These are phyloP conservation scores for Saguinus midas DNA, from an alignment of 2,113 vertebrate genomes.

Conservation along the genomic window DNA sequence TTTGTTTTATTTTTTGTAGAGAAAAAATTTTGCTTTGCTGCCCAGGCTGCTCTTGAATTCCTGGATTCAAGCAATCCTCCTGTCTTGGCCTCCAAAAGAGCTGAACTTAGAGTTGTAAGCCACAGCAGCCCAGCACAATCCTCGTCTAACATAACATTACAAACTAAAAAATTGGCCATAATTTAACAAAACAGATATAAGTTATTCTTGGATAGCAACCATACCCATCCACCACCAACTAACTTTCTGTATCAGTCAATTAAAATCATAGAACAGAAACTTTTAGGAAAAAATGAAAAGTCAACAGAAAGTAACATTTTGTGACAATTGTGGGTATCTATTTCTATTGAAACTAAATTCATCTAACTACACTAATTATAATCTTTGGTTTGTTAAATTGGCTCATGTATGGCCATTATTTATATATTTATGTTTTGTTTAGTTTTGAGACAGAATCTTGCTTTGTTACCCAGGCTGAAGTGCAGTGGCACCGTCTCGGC, in stretches of 20 bases:
- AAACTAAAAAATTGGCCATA: background rate
- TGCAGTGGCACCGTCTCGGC: too few species aligned
- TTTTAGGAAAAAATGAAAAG: background rate
- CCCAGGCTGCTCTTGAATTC: too few species aligned
- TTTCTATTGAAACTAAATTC: background rate
- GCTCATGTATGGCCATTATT: background rate
- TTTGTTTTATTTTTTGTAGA: too few species aligned
- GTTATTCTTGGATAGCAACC: background rate
- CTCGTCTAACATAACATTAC: background rate
- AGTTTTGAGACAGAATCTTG: too few species aligned
- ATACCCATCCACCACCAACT: background rate
- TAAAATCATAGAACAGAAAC: background rate
- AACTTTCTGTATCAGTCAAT: background rate
- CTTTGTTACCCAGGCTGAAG: too few species aligned
- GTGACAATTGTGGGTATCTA: background rate
- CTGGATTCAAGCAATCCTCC: too few species aligned
- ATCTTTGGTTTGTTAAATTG: background rate
- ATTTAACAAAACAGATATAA: background rate
- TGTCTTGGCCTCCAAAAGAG: too few species aligned
- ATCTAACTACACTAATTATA: background rate
- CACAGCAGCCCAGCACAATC: too few species aligned
- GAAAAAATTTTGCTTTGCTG: too few species aligned
- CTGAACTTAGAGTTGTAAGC: too few species aligned
- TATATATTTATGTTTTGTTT: background rate
- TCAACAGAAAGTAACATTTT: background rate